Base-by-base conservation (phyloP, 2,797 vertebrate species). In the Chelon labrosus region DNA sequence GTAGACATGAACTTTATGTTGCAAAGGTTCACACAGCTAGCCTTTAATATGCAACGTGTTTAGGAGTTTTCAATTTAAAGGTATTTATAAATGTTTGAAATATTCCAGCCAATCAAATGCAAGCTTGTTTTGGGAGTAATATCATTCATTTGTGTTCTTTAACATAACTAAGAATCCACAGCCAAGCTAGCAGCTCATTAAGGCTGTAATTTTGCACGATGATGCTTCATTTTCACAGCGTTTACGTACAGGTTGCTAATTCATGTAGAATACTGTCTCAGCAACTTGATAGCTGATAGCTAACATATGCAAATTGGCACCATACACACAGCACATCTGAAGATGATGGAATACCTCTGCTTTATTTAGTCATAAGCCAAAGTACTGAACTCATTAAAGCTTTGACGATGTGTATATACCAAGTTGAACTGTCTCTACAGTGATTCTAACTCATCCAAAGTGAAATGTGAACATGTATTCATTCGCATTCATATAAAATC, bases 21-120 rank as follows among this genome's bases (percentile, higher is more conserved):
- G 53, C 41, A 53, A 46, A 61, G 19, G 38, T 44, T 19, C 53
- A 58, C 3, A 9, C 1, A 53, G 55, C n/a, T 3, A 35, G 4
- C 13, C 37, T 2, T 56, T 9, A 22, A 20, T 61, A n/a, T 22
- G 46, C 20, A 22, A 44, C 12, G 0, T 53, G n/a, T 10, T 64
- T 9, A 59, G 39, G 42, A 51, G 56, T 41, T 70, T 62, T 27
- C 17, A 38, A 38, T 47, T 37, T 65, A 13, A 3, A 41, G 11
- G 27, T 54, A 17, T 4, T 70, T 41, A 22, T 65, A 4, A 50
- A 51, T 47, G 20, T 54, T 38, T 11, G 17, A 54, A 3, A 11
- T 25, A 49, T 70, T 56, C 59, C 19, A 50, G 54, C 60, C 22
- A 7, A 59, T 62, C 25, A 53, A 55, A 63, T 10, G 5, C 0